These are phyloP conservation scores for Datnioides undecimradiatus DNA, from an alignment of 2,113 vertebrate genomes.

Conservation along the genomic window DNA sequence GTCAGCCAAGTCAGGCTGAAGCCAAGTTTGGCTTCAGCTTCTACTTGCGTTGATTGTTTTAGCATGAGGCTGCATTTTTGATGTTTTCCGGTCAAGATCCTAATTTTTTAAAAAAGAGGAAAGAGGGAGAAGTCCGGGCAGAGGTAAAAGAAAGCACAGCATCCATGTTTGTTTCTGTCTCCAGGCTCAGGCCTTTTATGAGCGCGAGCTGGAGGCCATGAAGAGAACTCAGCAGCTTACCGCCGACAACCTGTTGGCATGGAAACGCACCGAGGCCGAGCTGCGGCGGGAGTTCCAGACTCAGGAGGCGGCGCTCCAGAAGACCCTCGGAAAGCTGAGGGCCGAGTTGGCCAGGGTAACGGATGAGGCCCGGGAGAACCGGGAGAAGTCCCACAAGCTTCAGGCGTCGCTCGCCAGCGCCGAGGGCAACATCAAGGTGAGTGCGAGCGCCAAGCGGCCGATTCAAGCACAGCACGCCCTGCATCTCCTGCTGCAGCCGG, in stretches of 20 bases:
- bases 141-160: neutral
- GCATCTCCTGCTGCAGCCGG: neutral
- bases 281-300: conserved; percentile 95
- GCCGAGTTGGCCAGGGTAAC: conserved; percentile 87
- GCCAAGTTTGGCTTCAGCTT: conserved; percentile 14
- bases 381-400: conserved; percentile 93
- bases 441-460: neutral
- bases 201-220: conserved; percentile 96
- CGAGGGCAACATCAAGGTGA: conserved; percentile 91
- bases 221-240: conserved; percentile 97
- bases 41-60: neutral
- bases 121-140: neutral
- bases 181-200: conserved; percentile 94
- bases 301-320: conserved; percentile 93
- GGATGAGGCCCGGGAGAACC: conserved; percentile 92
- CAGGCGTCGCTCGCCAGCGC: conserved; percentile 87
- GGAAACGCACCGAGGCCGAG: conserved; percentile 96
- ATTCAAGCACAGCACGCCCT: neutral
- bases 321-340: conserved; percentile 81
- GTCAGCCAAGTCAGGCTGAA: conserved; percentile 7
- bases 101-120: neutral
- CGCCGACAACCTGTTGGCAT: conserved; percentile 93
- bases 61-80: neutral
- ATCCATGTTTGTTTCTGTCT: neutral
- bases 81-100: neutral